Evolutionary conservation across 2,888 invertebrate genomes (phyloP).

Genomic region (Aphodius sticticus): DNA sequence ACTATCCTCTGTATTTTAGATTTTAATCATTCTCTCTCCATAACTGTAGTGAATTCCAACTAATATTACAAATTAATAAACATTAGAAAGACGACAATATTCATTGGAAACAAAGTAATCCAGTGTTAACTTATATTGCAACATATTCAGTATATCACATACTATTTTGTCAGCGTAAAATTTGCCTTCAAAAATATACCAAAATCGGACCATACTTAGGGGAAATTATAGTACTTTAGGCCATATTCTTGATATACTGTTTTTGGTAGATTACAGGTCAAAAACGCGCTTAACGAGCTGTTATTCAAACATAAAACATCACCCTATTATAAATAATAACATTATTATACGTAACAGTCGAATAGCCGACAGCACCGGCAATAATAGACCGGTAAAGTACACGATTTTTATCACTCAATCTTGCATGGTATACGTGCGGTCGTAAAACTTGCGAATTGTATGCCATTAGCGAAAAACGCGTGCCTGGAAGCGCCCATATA

Average conservation of each 20-base stretch:
- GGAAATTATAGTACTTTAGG: too few species aligned
- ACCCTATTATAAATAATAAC: not conserved
- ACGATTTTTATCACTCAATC: not conserved
- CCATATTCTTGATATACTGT: not conserved
- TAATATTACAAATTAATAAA: too few species aligned
- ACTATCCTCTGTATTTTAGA: too few species aligned
- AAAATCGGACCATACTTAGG: too few species aligned
- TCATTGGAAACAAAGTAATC: too few species aligned
- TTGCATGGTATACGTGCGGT: not conserved
- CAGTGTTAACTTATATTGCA: too few species aligned
- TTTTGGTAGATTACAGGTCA: not conserved
- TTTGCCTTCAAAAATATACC: too few species aligned
- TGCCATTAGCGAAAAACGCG: not conserved
- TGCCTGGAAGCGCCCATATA: not conserved
- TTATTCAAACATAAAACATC: not conserved
- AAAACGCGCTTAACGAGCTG: not conserved
- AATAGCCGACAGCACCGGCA: not conserved
- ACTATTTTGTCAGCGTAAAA: too few species aligned
- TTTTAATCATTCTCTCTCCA: too few species aligned
- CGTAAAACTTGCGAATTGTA: constrained; percentile 4
- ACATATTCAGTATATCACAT: too few species aligned
- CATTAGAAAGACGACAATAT: too few species aligned
- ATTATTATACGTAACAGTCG: not conserved
- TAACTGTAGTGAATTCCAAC: too few species aligned
- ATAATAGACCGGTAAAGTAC: constrained; percentile 4